phyloP scores from a whole-genome alignment of 2,888 invertebrate genomes.

The Ptychoptera contaminata region DNA sequence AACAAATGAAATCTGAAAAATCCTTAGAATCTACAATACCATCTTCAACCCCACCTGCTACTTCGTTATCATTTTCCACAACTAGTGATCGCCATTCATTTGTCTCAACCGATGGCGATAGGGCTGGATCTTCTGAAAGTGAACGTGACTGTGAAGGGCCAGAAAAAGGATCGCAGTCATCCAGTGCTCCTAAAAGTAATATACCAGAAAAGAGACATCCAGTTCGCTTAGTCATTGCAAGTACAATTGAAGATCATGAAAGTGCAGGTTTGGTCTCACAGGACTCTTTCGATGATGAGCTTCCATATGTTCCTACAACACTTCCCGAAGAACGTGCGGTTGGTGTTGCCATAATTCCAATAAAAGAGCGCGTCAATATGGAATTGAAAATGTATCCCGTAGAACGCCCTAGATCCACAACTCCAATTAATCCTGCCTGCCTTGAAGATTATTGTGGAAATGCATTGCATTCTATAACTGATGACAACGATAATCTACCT shows the following conservation, averaged over 20 bases:
- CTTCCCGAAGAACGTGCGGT: conserved; percentile 70
- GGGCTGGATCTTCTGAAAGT: conserved; percentile 49
- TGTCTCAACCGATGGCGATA: conserved; percentile 31
- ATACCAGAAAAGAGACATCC: conserved; percentile 19
- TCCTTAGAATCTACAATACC: conserved; percentile 16
- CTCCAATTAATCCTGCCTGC: conserved; percentile 53
- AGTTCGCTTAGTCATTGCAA: conserved; percentile 34
- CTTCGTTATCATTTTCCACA: conserved; percentile 8
- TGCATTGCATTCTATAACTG: conserved; percentile 18
- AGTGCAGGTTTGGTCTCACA: conserved; percentile 60
- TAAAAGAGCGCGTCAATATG: conserved; percentile 47
- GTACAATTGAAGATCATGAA: conserved; percentile 44
- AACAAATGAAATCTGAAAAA: conserved; percentile 11
- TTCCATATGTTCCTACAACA: conserved; percentile 83
- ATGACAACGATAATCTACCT: conserved; percentile 16
- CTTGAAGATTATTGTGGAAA: conserved; percentile 51
- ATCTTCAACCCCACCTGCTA: conserved; percentile 13
- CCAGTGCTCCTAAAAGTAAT: not conserved
- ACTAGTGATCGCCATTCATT: conserved; percentile 17
- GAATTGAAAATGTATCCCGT: conserved; percentile 53
- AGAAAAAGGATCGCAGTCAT: conserved; percentile 5
- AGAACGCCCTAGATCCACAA: conserved; percentile 56
- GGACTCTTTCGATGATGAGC: conserved; percentile 72
- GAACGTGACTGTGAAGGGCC: conserved; percentile 51
- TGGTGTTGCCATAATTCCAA: conserved; percentile 65